Base-by-base conservation (phyloP, 2,888 invertebrate genomes). In the Cephus pulcher region DNA sequence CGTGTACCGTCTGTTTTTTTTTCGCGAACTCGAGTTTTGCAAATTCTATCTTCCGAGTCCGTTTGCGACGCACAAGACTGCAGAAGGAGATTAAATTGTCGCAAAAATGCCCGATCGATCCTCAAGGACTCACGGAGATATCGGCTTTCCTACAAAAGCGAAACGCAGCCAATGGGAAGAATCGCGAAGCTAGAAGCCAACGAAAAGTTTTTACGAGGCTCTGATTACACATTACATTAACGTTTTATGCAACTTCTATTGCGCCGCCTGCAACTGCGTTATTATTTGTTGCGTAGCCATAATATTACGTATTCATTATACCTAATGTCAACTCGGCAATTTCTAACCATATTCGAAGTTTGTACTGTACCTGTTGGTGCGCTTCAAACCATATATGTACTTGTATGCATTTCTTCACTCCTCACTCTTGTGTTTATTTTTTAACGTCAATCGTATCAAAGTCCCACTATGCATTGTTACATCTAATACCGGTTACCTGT, bases 41-140 rank as follows among this genome's bases (percentile, higher is more conserved):
- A 76, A 82, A 82, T 81, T 79, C 74, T 73, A 74, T 78, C 78
- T 76, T 80, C 78, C 81, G 82, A 30, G 15, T n/a, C 0, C 12
- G 30, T 33, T 4, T 70, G 70, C 71, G 71, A 56, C 56, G 56
- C 56, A 56, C 9, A 2, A 23, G 33, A 23, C 34, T 32, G 32
- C 71, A 71, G 71, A 34, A 23, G 9, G 34, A 71, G 15, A 71
- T 30, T 11, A 32, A 71, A 23, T 23, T 9, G 2, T 15, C 9
- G 23, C 56, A 23, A 15, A 56, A 56, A 12, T 9, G 32, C 0
- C n/a, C 12, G 34, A 71, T 71, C 34, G 34, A 9, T 71, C 32
- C 33, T 71, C 71, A 71, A 71, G 71, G 71, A 33, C 32, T 33
- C 69, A 4, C 23, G n/a, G 74, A 9, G 56, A 56, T 15, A 56